Conservation (phyloP, 35 echinoderm and acorn worm species). For the Strongylocentrotus purpuratus region DNA sequence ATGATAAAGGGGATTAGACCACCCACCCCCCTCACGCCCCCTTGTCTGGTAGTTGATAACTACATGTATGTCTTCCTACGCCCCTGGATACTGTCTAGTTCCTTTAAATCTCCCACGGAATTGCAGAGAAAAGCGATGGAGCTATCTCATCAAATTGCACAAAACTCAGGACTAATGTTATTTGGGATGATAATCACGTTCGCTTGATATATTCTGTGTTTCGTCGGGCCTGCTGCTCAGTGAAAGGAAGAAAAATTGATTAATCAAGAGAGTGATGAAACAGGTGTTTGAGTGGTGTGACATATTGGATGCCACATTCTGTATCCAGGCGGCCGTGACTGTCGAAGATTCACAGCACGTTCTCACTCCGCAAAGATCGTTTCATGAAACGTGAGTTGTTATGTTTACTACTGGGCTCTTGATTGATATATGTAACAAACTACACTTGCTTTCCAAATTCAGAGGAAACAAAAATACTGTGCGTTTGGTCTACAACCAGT, state of each 20-base stretch:
- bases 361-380: neutral
- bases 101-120: neutral
- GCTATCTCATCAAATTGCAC: neutral
- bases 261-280: neutral
- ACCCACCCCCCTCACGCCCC: too few relatives aligned
- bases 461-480: too few relatives aligned
- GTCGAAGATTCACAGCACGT: neutral
- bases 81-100: neutral
- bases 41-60: too few relatives aligned
- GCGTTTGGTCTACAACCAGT: too few relatives aligned
- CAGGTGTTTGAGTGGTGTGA: neutral
- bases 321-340: neutral
- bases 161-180: neutral
- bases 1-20: too few relatives aligned
- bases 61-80: too few relatives aligned
- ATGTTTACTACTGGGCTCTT: neutral
- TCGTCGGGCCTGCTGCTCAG: neutral
- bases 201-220: neutral
- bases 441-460: too few relatives aligned
- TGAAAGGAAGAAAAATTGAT: conserved; percentile 20
- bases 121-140: neutral
- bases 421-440: too few relatives aligned
- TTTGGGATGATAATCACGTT: neutral
- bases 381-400: neutral
- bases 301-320: neutral